Evolutionary conservation across 1,140 invertebrate genomes (phyloP).

Genomic region (Cherax destructor): DNA sequence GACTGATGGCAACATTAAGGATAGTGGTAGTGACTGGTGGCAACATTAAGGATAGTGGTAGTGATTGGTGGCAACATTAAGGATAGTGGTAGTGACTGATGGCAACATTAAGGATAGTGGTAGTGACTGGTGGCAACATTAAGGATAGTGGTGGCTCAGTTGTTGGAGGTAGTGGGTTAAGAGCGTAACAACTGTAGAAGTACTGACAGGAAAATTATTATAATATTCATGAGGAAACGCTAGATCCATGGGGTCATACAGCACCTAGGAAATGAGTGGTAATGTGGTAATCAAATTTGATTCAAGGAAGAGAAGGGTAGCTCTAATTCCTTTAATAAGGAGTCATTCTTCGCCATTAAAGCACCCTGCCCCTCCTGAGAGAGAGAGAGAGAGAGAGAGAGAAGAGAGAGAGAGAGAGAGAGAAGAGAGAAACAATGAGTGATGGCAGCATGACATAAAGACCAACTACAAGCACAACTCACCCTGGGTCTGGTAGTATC

Average conservation of each 20-base stretch:
- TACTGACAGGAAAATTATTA: too few species aligned
- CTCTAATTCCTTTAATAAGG: too few species aligned
- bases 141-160: background rate
- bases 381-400: too few species aligned
- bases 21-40: background rate
- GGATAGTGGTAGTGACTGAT: background rate
- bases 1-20: background rate
- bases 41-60: background rate
- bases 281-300: too few species aligned
- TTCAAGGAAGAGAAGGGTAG: too few species aligned
- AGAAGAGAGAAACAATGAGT: background rate
- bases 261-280: too few species aligned
- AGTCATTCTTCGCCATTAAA: too few species aligned
- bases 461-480: background rate
- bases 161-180: background rate
- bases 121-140: background rate
- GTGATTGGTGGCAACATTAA: background rate
- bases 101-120: background rate
- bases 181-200: background rate
- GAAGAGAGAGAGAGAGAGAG: too few species aligned
- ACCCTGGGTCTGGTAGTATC: conserved; percentile 45
- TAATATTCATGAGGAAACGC: too few species aligned
- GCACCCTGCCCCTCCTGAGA: too few species aligned
- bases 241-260: too few species aligned
- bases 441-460: background rate